These are phyloP conservation scores for Galeopsomyia nigrocyanea DNA, from an alignment of 2,888 invertebrate genomes.

Conservation along the genomic window DNA sequence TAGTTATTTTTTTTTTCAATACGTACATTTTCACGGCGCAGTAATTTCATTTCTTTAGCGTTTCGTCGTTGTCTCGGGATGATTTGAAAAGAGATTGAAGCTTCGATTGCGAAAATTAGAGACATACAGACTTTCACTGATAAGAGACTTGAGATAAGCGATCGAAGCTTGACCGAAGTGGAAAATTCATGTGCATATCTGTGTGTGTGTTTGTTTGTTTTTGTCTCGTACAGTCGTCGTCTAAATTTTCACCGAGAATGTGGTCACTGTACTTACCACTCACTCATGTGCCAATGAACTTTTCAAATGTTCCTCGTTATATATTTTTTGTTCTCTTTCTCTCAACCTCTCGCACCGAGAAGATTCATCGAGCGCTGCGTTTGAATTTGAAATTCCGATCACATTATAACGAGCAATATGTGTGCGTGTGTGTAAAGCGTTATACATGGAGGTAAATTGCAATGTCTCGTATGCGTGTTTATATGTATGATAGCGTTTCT, in stretches of 20 bases:
- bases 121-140: too few species aligned
- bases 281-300: conserved; percentile 63
- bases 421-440: too few species aligned
- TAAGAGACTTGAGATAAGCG: background rate
- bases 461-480: too few species aligned
- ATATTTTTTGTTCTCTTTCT: conserved; percentile 43
- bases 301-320: conserved; percentile 61
- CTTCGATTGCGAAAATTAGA: conserved; percentile 19
- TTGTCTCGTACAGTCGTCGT: background rate
- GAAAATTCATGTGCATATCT: too few species aligned
- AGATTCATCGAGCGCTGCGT: conserved; percentile 31
- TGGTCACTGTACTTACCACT: conserved; percentile 68
- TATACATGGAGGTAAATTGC: too few species aligned
- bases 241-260: conserved; percentile 50
- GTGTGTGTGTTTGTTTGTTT: too few species aligned
- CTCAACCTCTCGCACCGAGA: conserved; percentile 51
- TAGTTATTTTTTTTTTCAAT: background rate
- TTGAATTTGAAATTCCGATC: background rate
- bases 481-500: too few species aligned
- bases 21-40: too few species aligned
- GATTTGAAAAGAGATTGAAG: background rate
- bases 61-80: too few species aligned
- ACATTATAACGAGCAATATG: too few species aligned
- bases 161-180: conserved; percentile 34
- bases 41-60: too few species aligned